Conservation (phyloP, 30 jellyfish, hydroid and myxozoan species). For the Nemopilema nomurai region DNA sequence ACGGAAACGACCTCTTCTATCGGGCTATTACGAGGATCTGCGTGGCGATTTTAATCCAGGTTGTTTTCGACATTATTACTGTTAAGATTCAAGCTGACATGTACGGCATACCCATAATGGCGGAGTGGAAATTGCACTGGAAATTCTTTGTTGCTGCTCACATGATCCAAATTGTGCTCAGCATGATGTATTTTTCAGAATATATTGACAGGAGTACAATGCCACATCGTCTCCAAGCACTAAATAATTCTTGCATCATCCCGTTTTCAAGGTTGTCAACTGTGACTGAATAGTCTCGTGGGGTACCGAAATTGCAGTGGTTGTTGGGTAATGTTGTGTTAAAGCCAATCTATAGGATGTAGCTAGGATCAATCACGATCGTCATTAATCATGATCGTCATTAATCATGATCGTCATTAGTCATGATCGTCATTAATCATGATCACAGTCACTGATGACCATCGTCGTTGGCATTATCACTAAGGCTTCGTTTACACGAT, state of each 20-base stretch:
- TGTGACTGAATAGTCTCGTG: not conserved
- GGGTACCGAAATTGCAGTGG: no score
- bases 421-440: no score
- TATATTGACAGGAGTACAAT: not conserved
- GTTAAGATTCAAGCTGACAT: constrained; percentile 1
- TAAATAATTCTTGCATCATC: not conserved
- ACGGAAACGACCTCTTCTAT: not conserved
- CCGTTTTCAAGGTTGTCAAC: not conserved
- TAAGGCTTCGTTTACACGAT: no score
- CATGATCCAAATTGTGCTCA: constrained; percentile 2
- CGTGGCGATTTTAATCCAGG: constrained; percentile 14
- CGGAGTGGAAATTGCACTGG: constrained; percentile 28
- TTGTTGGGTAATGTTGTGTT: no score
- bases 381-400: no score
- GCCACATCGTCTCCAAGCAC: not conserved
- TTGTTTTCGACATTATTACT: constrained; percentile 10
- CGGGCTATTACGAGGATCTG: constrained; percentile 3
- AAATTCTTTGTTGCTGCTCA: constrained; percentile 11
- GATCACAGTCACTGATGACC: no score
- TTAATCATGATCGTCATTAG: no score
- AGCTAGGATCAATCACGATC: no score
- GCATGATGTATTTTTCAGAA: constrained; percentile 2
- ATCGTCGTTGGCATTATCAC: no score
- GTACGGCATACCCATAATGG: constrained; percentile 4
- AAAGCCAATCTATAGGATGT: no score